Evolutionary conservation across 2,888 invertebrate species (phyloP), one percentile per base, ranked within the genome.

Genomic region (Acrobeloides nanus): DNA sequence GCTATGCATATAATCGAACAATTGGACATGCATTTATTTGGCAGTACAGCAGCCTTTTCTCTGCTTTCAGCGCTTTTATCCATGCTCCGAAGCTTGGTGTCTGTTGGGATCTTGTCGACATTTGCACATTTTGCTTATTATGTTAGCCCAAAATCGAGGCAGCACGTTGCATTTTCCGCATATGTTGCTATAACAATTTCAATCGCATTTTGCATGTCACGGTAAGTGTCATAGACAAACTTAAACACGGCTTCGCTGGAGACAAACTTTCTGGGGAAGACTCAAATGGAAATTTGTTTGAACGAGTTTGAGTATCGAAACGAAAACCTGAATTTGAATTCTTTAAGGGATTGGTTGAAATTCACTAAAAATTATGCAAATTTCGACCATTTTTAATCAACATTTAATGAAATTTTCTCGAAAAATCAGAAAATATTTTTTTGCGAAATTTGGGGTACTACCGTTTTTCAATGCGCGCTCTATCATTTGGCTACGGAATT

Each of bases 1-100:
- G 76, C 85, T 7, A 88, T 92, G 85, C 95, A 93, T 76, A 78
- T 89, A n/a, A 79, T 93, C 61, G 97, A 97, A 75, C 97, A 97
- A 71, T 68, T 81, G 32, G 80, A 81, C 60, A 79, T 80, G 66
- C 79, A 80, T 66, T 55, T 80, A 17, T 80, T 80, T 66, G 80
- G 81, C 83, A 70, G 93, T 84, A 76, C 90, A 85, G 84, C 57
- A 66, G 68, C 61, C 76, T 59, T 72, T 26, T 62, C 64, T 44
- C 72, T 95, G 3, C 23, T 47, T 4, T 64, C 61, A 18, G 48
- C 61, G 7, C 15, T 53, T 4, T 24, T 55, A 31, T 45, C 60
- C 18, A 27, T 63, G 8, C 33, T 25, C 10, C 51, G 57, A 15
- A 46, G 53, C 12, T 15, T 52, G 1, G 15, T 46, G 7, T 42